These are phyloP conservation scores for Paraplagusia blochii DNA, from an alignment of 2,113 vertebrate genomes.

Conservation along the genomic window DNA sequence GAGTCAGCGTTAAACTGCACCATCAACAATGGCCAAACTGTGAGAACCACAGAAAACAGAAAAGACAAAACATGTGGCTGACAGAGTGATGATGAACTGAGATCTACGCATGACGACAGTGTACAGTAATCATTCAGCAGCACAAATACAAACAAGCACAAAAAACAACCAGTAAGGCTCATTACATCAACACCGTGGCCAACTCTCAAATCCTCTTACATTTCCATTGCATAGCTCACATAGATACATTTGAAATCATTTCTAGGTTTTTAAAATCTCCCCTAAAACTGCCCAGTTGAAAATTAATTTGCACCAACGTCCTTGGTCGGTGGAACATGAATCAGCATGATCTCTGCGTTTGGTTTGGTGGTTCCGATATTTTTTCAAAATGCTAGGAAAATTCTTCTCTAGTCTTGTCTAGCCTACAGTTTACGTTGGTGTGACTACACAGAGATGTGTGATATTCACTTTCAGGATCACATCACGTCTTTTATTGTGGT, in stretches of 20 bases:
- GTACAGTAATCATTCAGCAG: conserved; percentile 42
- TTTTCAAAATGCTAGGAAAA: no score
- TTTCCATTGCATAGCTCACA: conserved; percentile 73
- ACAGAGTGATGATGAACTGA: conserved; percentile 12
- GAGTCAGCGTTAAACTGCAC: conserved; percentile 18
- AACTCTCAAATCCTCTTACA: conserved; percentile 30
- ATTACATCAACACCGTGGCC: conserved; percentile 35
- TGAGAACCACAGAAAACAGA: conserved; percentile 32
- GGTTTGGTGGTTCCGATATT: no score
- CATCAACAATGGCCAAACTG: conserved; percentile 12
- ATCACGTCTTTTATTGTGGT: no score
- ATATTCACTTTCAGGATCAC: no score
- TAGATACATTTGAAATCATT: conserved; percentile 29
- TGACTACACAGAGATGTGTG: no score
- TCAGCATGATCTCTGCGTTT: no score
- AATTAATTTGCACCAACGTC: no score
- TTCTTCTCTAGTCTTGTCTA: no score
- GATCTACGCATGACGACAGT: conserved; percentile 14
- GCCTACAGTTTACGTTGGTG: no score
- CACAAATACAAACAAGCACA: conserved; percentile 50
- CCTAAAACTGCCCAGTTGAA: no score
- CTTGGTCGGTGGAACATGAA: no score
- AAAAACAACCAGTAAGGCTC: conserved; percentile 21
- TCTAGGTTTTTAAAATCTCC: no score
- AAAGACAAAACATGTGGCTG: conserved; percentile 8